Conservation (phyloP, 1,140 invertebrate genomes). For the Drosophila oshimai region DNA sequence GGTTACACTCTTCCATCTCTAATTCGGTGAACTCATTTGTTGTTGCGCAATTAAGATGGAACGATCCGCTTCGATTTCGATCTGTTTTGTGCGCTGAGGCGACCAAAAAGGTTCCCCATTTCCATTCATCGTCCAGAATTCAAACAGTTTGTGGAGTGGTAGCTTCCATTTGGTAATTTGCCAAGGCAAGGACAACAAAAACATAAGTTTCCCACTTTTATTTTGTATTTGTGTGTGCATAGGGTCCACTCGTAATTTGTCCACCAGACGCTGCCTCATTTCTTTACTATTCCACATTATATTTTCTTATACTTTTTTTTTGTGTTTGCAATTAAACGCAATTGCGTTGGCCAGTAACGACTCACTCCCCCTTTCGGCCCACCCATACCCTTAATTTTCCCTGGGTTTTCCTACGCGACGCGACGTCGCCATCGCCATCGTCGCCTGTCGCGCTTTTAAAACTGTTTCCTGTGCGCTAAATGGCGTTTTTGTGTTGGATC, state of each 20-base stretch:
- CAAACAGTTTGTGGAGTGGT: constrained; percentile 54
- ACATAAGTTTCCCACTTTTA: constrained; percentile 52
- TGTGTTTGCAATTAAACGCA: constrained; percentile 71
- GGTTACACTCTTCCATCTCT: neutral
- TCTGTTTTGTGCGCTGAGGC: constrained; percentile 39
- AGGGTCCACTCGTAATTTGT: constrained; percentile 58
- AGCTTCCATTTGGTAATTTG: constrained; percentile 67
- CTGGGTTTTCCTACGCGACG: constrained; percentile 11
- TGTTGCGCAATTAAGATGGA: constrained; percentile 27
- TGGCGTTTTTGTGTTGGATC: constrained; percentile 70
- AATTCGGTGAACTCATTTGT: constrained; percentile 14
- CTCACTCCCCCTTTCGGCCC: neutral
- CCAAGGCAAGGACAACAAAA: constrained; percentile 35
- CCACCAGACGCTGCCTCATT: constrained; percentile 38
- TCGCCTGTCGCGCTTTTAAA: constrained; percentile 67
- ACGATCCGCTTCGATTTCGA: constrained; percentile 45
- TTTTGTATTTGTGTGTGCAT: constrained; percentile 23
- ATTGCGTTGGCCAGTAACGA: constrained; percentile 52
- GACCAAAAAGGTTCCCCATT: constrained; percentile 17
- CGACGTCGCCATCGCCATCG: constrained; percentile 56
- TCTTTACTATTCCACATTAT: constrained; percentile 18
- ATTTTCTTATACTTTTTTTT: constrained; percentile 9
- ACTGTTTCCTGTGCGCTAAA: constrained; percentile 76
- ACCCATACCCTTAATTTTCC: neutral
- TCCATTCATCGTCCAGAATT: constrained; percentile 26